These are phyloP conservation scores for Atherinomorus stipes DNA, from an alignment of 2,113 vertebrate genomes.

Conservation along the genomic window DNA sequence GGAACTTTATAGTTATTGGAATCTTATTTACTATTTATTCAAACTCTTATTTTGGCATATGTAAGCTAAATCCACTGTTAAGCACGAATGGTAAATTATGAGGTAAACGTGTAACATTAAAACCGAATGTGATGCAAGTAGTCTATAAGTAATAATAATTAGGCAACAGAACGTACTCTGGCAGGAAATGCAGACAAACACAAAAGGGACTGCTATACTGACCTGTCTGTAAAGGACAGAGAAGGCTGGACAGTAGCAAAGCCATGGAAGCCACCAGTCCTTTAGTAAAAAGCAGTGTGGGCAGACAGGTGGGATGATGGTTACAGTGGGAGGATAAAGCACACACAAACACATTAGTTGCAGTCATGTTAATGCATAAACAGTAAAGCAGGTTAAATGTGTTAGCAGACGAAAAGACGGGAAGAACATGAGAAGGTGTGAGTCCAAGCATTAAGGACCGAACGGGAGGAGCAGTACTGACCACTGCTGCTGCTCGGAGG, in stretches of 20 bases:
- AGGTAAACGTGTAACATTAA: not conserved
- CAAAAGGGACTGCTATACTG: slow-evolving; percentile 48
- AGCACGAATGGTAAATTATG: not conserved
- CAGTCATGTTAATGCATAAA: slow-evolving; percentile 45
- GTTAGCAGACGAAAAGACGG: slow-evolving; percentile 18
- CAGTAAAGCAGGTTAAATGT: slow-evolving; percentile 31
- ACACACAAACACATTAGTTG: slow-evolving; percentile 68
- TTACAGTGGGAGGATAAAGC: slow-evolving; percentile 55
- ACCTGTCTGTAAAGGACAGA: slow-evolving; percentile 81
- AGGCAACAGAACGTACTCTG: not conserved
- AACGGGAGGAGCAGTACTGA: slow-evolving; percentile 56
- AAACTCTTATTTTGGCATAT: not conserved
- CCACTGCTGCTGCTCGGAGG: slow-evolving; percentile 66
- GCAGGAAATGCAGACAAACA: not conserved
- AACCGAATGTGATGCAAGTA: not conserved
- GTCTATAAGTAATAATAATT: not conserved
- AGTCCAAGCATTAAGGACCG: not conserved
- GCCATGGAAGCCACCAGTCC: slow-evolving; percentile 66
- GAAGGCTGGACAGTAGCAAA: slow-evolving; percentile 66
- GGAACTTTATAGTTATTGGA: no score
- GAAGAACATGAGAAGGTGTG: not conserved
- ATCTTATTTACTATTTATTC: no score
- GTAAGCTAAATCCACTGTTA: not conserved
- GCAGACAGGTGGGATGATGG: slow-evolving; percentile 22
- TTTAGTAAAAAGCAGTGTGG: slow-evolving; percentile 54